Conservation (phyloP, 2,113 vertebrate species). For the Ciconia maguari region DNA sequence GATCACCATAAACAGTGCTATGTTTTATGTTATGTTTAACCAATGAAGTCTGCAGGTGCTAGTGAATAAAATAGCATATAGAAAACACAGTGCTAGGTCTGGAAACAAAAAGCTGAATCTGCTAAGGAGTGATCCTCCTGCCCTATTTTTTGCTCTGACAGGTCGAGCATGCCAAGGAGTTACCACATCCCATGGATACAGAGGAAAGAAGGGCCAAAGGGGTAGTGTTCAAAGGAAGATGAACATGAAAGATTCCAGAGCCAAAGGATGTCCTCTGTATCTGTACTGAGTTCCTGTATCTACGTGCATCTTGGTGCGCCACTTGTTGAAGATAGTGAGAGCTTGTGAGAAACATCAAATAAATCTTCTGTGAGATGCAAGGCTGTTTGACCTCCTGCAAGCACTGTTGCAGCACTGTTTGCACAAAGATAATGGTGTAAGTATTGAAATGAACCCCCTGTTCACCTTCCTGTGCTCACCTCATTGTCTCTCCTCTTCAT, state of each 20-base stretch:
- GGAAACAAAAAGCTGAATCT: not conserved
- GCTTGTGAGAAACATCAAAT: not conserved
- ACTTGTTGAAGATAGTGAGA: not conserved
- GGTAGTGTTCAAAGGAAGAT: not conserved
- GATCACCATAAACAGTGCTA: not conserved
- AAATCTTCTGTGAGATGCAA: not conserved
- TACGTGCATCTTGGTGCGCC: rapidly evolving
- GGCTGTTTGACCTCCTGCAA: not conserved
- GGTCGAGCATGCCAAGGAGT: not conserved
- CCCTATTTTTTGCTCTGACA: not conserved
- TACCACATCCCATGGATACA: not conserved
- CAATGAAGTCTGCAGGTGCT: not conserved
- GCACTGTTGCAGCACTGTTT: not conserved
- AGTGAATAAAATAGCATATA: not conserved
- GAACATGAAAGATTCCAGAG: not conserved
- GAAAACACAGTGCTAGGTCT: not conserved
- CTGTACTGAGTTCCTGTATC: not conserved
- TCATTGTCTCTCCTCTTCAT: not conserved
- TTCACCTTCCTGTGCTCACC: not conserved
- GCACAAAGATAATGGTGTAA: not conserved
- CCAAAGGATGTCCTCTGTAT: not conserved
- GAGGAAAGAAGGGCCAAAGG: not conserved
- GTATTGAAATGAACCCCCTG: not conserved
- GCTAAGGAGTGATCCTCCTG: not conserved
- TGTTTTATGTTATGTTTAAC: not conserved